Conservation (phyloP, 1,140 invertebrate genomes). For the Oreohelix idahoensis region DNA sequence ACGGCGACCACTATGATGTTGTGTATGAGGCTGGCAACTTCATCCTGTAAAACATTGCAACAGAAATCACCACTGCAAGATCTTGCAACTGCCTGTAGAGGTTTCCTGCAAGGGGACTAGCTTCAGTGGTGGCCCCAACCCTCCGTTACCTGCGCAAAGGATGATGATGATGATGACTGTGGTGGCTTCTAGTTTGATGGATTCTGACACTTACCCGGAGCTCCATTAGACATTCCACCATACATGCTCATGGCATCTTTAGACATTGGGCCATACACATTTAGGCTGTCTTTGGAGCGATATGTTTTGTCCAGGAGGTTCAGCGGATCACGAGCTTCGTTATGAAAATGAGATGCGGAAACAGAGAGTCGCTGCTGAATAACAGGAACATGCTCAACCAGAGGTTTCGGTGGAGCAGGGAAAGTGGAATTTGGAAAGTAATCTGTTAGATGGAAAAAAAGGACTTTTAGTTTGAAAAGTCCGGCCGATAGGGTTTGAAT, state of each 20-base stretch:
- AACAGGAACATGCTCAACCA: conserved; percentile 68
- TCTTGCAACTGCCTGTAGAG: too few relatives aligned
- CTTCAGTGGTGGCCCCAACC: too few relatives aligned
- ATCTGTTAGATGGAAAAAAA: conserved; percentile 51
- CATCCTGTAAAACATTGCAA: too few relatives aligned
- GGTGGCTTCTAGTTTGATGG: too few relatives aligned
- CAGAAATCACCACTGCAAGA: too few relatives aligned
- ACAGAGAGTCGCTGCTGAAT: conserved; percentile 58
- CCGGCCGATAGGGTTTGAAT: too few relatives aligned
- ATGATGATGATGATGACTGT: too few relatives aligned
- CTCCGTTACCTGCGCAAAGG: too few relatives aligned
- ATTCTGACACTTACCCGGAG: conserved; percentile 32
- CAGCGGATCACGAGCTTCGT: conserved; percentile 55
- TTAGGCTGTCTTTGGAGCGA: conserved; percentile 21
- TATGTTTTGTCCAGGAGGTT: conserved; percentile 64
- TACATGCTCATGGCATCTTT: conserved; percentile 6
- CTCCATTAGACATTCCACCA: conserved; percentile 27
- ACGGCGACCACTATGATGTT: too few relatives aligned
- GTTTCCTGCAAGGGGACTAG: too few relatives aligned
- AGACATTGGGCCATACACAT: background rate
- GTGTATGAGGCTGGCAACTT: too few relatives aligned
- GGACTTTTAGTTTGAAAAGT: too few relatives aligned
- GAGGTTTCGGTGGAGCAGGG: conserved; percentile 55
- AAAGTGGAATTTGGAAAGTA: conserved; percentile 49
- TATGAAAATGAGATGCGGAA: conserved; percentile 49